Conservation (phyloP, 2,113 vertebrate genomes). For the Prionailurus viverrinus region DNA sequence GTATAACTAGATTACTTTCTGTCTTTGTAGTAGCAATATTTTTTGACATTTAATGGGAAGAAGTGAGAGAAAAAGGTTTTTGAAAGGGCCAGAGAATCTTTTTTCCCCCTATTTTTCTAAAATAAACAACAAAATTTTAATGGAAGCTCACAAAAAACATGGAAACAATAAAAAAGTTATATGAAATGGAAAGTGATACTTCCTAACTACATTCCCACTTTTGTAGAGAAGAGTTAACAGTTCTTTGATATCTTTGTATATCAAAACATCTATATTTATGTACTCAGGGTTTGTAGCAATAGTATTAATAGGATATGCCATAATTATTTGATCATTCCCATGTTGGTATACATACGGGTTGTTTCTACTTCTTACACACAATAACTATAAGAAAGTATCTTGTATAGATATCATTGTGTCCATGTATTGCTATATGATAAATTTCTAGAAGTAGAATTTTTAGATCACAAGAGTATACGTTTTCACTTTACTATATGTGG, state of each 20-base stretch:
- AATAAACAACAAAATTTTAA: constrained; percentile 17
- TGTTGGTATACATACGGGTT: background rate
- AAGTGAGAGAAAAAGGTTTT: constrained; percentile 38
- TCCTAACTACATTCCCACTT: background rate
- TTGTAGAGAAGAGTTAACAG: constrained; percentile 17
- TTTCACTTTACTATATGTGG: background rate
- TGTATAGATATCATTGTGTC: constrained; percentile 10
- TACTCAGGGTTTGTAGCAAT: background rate
- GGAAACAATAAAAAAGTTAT: background rate
- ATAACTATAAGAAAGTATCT: background rate
- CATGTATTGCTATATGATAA: background rate
- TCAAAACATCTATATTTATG: background rate
- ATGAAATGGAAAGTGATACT: constrained; percentile 15
- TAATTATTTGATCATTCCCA: constrained; percentile 3
- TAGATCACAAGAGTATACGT: background rate
- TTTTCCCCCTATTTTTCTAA: background rate
- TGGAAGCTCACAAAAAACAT: background rate
- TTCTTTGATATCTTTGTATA: background rate
- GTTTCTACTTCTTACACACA: constrained; percentile 36
- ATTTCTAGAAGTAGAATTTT: constrained; percentile 37
- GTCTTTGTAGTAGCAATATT: background rate
- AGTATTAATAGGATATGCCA: constrained; percentile 22
- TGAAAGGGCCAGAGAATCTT: background rate
- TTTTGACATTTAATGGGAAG: constrained; percentile 33
- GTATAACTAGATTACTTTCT: constrained; percentile 31